Conservation (phyloP, 2,113 vertebrate species). For the Ammodytes marinus region DNA sequence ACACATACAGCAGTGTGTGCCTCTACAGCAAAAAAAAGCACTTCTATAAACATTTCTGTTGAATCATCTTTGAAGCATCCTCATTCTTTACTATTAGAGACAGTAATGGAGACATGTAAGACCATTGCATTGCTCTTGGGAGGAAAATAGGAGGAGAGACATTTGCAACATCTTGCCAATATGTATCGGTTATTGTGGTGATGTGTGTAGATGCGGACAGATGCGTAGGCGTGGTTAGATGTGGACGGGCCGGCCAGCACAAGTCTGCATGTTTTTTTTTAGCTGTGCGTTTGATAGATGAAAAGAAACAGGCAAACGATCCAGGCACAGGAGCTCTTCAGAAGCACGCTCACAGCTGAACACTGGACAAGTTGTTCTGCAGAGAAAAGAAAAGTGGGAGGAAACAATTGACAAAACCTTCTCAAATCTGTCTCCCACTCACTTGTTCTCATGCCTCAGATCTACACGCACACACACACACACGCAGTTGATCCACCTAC, state of each 20-base stretch:
- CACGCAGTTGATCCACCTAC: slow-evolving; percentile 53
- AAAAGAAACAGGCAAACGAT: slow-evolving; percentile 65
- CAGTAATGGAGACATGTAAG: neutral
- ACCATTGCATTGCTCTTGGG: neutral
- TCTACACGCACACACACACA: neutral
- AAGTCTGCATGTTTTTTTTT: slow-evolving; percentile 32
- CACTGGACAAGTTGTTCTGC: slow-evolving; percentile 77
- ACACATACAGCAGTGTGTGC: neutral
- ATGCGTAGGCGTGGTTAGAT: slow-evolving; percentile 25
- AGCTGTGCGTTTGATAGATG: slow-evolving; percentile 52
- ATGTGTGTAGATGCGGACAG: slow-evolving; percentile 14
- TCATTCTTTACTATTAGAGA: neutral
- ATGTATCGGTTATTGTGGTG: slow-evolving; percentile 9
- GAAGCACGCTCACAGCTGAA: slow-evolving; percentile 80
- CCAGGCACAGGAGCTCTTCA: slow-evolving; percentile 73
- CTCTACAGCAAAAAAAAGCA: slow-evolving; percentile 21
- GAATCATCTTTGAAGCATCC: slow-evolving; percentile 8
- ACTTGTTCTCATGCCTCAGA: neutral
- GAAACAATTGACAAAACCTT: slow-evolving; percentile 15
- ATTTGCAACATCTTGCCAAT: slow-evolving; percentile 1
- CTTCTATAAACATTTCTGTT: slow-evolving; percentile 1
- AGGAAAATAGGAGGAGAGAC: slow-evolving; percentile 2
- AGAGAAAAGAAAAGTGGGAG: slow-evolving; percentile 45
- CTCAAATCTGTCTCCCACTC: slow-evolving; percentile 10
- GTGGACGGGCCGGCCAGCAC: neutral